These are phyloP conservation scores for Dynastes maya DNA, from an alignment of 2,888 invertebrate genomes.

Conservation along the genomic window DNA sequence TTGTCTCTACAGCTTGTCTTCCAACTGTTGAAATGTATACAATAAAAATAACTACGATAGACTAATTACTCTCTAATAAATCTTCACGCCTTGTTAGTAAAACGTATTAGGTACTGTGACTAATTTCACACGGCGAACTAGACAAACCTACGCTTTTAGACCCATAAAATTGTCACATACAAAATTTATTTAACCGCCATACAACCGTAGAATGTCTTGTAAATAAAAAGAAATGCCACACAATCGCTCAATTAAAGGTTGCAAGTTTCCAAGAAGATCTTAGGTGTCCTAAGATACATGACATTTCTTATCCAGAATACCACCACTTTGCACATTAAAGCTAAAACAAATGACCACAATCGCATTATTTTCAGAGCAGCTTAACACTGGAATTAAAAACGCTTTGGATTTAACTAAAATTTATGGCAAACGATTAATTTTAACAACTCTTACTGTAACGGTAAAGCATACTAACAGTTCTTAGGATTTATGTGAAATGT, in stretches of 20 bases:
- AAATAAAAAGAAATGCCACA: conserved; percentile 5
- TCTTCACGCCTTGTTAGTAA: too few relatives aligned
- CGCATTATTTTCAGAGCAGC: conserved; percentile 16
- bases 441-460: conserved; percentile 6
- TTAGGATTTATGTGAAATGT: too few relatives aligned
- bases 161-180: not conserved
- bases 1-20: too few relatives aligned
- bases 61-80: too few relatives aligned
- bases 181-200: not conserved
- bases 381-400: not conserved
- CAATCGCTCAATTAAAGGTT: conserved; percentile 19
- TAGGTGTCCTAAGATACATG: conserved; percentile 20
- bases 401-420: conserved; percentile 10
- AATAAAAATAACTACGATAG: too few relatives aligned
- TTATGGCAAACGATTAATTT: conserved; percentile 27
- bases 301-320: conserved; percentile 24
- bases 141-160: not conserved
- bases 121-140: not conserved
- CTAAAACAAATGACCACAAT: conserved; percentile 26
- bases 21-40: too few relatives aligned
- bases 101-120: too few relatives aligned
- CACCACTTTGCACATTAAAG: conserved; percentile 19
- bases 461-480: not conserved
- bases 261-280: conserved; percentile 12
- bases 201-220: not conserved